These are phyloP conservation scores for Meloidogyne floridensis DNA, from an alignment of 1,140 invertebrate species.

Conservation along the genomic window DNA sequence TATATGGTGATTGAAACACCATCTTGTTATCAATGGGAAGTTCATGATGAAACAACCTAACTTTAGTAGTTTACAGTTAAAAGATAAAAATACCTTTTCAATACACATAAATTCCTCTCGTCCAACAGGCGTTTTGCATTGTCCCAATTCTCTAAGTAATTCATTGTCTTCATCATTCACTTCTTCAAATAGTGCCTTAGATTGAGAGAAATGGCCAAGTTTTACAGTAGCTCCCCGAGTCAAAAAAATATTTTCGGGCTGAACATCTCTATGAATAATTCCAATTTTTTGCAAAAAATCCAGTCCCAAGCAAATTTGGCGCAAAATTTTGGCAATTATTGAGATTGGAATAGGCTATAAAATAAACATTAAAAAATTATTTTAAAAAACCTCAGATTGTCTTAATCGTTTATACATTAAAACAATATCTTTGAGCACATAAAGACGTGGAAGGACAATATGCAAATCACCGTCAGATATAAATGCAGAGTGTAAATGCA, in stretches of 20 bases:
- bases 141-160: constrained; percentile 5
- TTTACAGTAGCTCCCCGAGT: constrained; percentile 50
- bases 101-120: constrained; percentile 51
- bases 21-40: no score
- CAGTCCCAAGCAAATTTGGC: constrained; percentile 43
- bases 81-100: constrained; percentile 39
- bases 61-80: neutral
- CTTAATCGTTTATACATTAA: constrained; percentile 27
- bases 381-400: constrained; percentile 33
- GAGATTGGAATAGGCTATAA: constrained; percentile 43
- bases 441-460: constrained; percentile 44
- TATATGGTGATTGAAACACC: no score
- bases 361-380: neutral
- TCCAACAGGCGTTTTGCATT: constrained; percentile 46
- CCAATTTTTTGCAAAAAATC: constrained; percentile 46
- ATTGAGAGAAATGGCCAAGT: constrained; percentile 46
- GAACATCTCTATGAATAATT: constrained; percentile 50
- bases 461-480: constrained; percentile 38
- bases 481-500: constrained; percentile 48
- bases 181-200: constrained; percentile 29
- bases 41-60: no score
- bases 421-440: constrained; percentile 40
- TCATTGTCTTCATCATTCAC: neutral
- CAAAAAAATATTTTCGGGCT: constrained; percentile 49
- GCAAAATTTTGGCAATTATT: constrained; percentile 49